Evolutionary conservation across 2,888 invertebrate species (phyloP).

Genomic region (Apamea anceps): DNA sequence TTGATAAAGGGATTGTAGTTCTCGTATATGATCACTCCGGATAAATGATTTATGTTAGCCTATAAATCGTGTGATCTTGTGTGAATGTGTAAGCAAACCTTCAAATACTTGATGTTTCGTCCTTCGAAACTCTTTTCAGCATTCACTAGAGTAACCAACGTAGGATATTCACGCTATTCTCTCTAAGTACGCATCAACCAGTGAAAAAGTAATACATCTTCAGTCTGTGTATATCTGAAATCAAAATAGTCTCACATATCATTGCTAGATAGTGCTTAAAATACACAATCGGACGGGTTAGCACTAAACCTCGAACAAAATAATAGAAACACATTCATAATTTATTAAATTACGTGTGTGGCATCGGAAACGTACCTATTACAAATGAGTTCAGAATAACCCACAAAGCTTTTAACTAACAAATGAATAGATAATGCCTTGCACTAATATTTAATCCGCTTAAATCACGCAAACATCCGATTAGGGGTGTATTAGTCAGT

Average conservation of each 20-base stretch:
- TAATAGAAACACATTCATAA: constrained; percentile 22
- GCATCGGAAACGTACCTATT: constrained; percentile 17
- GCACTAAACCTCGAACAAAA: background rate
- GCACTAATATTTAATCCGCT: constrained; percentile 9
- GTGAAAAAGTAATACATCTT: constrained; percentile 7
- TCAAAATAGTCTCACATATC: background rate
- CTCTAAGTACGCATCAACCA: constrained; percentile 89
- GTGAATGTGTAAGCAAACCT: constrained; percentile 70
- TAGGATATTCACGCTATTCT: constrained; percentile 86
- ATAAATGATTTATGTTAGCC: background rate
- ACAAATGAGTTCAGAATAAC: constrained; percentile 33
- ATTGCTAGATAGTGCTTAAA: background rate
- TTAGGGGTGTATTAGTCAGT: constrained; percentile 16
- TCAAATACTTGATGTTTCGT: constrained; percentile 90
- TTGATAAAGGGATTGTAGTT: background rate
- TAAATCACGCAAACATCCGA: constrained; percentile 45
- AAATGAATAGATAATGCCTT: constrained; percentile 40
- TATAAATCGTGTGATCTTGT: background rate
- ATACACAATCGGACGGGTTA: background rate
- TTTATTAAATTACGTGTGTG: constrained; percentile 4
- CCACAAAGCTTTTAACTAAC: constrained; percentile 48
- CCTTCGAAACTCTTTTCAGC: constrained; percentile 91
- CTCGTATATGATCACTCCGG: background rate
- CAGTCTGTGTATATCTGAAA: background rate
- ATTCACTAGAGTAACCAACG: constrained; percentile 88